Percentiles rank a stretch among this genome's conserved stretches.
phyloP scores from a whole-genome alignment of 2,797 vertebrate species.

The Muscicapa comitata region DNA sequence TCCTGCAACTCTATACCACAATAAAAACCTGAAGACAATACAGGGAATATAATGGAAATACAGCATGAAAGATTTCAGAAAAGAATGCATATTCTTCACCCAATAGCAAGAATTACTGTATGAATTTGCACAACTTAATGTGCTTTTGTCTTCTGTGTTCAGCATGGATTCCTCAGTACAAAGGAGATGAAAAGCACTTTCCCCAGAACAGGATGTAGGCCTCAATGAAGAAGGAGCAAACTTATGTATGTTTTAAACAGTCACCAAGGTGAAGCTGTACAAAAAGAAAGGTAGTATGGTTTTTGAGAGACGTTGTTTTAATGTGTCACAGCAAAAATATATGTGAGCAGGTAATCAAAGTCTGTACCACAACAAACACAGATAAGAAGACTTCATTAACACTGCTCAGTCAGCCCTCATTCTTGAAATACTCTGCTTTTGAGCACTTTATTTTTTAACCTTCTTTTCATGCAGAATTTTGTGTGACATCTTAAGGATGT shows the following conservation, averaged over 20 bases:
- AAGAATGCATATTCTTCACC: not conserved
- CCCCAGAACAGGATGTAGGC: not conserved
- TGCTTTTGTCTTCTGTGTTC: not conserved
- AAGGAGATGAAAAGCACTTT: not conserved
- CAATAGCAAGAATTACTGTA: not conserved
- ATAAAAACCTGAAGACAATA: not conserved
- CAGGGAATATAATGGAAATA: not conserved
- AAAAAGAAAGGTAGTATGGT: not conserved
- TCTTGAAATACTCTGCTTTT: not conserved
- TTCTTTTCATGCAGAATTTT: not conserved
- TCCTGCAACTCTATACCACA: slow-evolving; percentile 37
- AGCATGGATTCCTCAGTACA: not conserved
- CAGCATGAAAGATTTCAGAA: not conserved
- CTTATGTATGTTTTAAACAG: not conserved
- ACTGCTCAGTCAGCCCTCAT: not conserved
- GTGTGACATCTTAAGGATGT: not conserved
- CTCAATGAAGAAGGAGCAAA: not conserved
- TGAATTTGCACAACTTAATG: not conserved
- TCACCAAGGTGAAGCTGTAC: not conserved
- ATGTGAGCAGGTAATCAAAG: not conserved
- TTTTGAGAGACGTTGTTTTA: not conserved
- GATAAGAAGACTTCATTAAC: not conserved
- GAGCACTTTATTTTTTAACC: not conserved
- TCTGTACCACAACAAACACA: not conserved
- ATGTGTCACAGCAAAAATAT: not conserved